Evolutionary conservation across 2,113 vertebrate species (phyloP), one percentile per base, ranked within the genome.

Genomic region (Pampusana beccarii): DNA sequence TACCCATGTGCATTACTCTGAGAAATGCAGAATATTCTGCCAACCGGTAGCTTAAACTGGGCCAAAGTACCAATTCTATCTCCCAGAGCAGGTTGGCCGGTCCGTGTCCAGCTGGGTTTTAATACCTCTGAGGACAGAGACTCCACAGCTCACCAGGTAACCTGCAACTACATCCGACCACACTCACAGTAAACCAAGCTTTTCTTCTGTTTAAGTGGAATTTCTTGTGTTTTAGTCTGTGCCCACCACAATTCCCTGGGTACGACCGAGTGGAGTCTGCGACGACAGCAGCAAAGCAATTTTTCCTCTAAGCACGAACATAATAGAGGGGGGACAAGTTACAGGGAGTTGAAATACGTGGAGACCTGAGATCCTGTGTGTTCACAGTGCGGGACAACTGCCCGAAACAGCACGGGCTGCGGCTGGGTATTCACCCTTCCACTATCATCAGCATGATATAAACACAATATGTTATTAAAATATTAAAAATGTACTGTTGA

Each of bases 91-190:
- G 42, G 42, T 1, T 66, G 66, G 16, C 46, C 79, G 31, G n/a
- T 36, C 40, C 10, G 1, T 0, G 4, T 17, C 44, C 65, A 78
- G 20, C 1, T 0, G 1, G 40, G n/a, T n/a, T 80, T 86, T 42
- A 57, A 58, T 2, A 72, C 13, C 13, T 64, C 44, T 0, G 0
- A 58, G 26, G 31, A 10, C 10, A 16, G 58, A 89, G 20, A 72
- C 7, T 29, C 40, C 73, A 25, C 12, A 51, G 60, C 8, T 18
- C 20, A 12, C 29, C 36, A 33, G 36, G 33, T 24, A 50, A 54
- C 28, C 24, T 18, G n/a, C 17, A 62, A 51, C 70, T 25, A 11
- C 2, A 3, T 4, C 66, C 75, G 80, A 66, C 14, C 53, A 54
- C 0, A 0, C 5, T 28, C 38, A 75, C 13, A 48, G 17, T 3